These are phyloP conservation scores for Buathra laborator DNA, from an alignment of 2,888 invertebrate species.

Conservation along the genomic window DNA sequence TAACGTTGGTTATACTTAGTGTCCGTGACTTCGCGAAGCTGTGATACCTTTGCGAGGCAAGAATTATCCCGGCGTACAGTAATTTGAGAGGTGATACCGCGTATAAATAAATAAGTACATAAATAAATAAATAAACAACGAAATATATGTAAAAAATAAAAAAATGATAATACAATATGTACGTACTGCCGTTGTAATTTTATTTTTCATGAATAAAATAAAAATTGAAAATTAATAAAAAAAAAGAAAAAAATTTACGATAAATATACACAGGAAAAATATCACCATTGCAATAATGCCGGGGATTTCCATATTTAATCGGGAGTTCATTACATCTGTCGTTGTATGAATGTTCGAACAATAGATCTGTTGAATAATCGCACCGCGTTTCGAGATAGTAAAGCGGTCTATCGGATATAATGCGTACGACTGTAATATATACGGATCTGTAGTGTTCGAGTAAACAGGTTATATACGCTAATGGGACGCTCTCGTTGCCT, in stretches of 20 bases:
- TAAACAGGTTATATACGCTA: constrained; percentile 42
- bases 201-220: too few species aligned
- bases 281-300: too few species aligned
- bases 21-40: not conserved
- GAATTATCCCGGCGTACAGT: not conserved
- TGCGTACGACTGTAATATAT: not conserved
- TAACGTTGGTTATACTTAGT: not conserved
- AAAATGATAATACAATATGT: too few species aligned
- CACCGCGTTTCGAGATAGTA: not conserved
- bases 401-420: not conserved
- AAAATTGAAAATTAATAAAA: too few species aligned
- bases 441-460: constrained; percentile 13
- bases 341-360: constrained; percentile 4
- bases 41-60: not conserved
- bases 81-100: too few species aligned
- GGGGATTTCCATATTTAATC: not conserved
- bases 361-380: not conserved
- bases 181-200: too few species aligned
- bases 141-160: too few species aligned
- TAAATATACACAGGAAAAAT: too few species aligned
- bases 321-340: not conserved
- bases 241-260: too few species aligned
- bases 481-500: constrained; percentile 49
- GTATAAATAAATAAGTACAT: too few species aligned
- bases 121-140: too few species aligned